A percentile compares a stretch with the other conserved stretches of the same genome.
These are phyloP conservation scores for Nectonema munidae DNA, from an alignment of 2,888 invertebrate species.

Conservation along the genomic window DNA sequence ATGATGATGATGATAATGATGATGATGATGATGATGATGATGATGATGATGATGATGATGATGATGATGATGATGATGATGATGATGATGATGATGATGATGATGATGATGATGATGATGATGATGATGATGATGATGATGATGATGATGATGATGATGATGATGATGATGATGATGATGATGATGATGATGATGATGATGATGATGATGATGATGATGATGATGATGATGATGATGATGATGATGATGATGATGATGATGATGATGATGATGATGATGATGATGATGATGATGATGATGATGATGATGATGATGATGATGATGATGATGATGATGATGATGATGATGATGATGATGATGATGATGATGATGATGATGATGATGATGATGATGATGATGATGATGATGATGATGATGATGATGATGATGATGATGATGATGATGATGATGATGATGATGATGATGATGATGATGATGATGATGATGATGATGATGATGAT, in stretches of 20 bases:
- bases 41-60: not conserved
- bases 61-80: conserved; percentile 1
- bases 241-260: conserved; percentile 7
- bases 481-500: conserved; percentile 11
- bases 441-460: conserved; percentile 8
- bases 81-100: conserved; percentile 12
- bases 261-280: conserved; percentile 9
- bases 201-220: conserved; percentile 11
- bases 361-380: conserved; percentile 6
- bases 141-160: conserved; percentile 10
- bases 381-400: conserved; percentile 2
- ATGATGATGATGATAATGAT: no score
- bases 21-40: conserved; percentile 11
- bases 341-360: conserved; percentile 9
- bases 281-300: conserved; percentile 7
- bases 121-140: conserved; percentile 11
- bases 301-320: conserved; percentile 1
- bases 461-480: conserved; percentile 6
- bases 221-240: conserved; percentile 12
- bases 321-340: conserved; percentile 7
- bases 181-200: conserved; percentile 11
- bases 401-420: conserved; percentile 11
- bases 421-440: conserved; percentile 10
- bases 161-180: conserved; percentile 12
- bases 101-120: conserved; percentile 11